Conservation (phyloP, 2,888 invertebrate genomes). For the Harpalus rufipes region DNA sequence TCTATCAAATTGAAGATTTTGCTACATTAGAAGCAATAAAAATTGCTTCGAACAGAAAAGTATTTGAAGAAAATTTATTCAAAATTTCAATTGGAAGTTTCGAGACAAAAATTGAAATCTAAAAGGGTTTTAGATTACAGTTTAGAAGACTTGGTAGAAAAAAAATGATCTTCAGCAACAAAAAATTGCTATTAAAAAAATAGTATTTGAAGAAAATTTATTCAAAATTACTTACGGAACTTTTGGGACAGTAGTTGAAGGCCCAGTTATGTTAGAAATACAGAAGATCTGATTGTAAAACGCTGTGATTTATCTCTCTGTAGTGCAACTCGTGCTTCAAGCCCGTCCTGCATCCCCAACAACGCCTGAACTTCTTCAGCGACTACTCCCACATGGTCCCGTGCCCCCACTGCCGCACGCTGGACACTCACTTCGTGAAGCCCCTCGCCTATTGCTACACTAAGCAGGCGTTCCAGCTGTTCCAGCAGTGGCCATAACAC, state of each 20-base stretch:
- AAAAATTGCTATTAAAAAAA: too few species aligned
- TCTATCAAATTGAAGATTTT: background rate
- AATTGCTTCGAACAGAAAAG: too few species aligned
- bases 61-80: too few species aligned
- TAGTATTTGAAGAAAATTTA: too few species aligned
- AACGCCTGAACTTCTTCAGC: slow-evolving; percentile 93
- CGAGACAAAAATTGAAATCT: too few species aligned
- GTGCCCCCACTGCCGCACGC: slow-evolving; percentile 93
- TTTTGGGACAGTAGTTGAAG: too few species aligned
- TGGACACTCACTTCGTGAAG: slow-evolving; percentile 97
- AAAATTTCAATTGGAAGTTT: too few species aligned
- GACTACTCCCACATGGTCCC: slow-evolving; percentile 95
- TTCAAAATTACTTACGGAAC: too few species aligned
- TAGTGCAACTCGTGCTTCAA: slow-evolving; percentile 97
- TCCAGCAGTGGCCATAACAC: slow-evolving; percentile 92
- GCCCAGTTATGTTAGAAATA: background rate
- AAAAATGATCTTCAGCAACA: too few species aligned
- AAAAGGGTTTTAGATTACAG: too few species aligned
- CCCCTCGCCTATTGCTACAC: slow-evolving; percentile 91
- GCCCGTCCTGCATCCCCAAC: slow-evolving; percentile 91
- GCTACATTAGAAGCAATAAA: too few species aligned
- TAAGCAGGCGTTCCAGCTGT: slow-evolving; percentile 84
- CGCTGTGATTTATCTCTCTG: slow-evolving; percentile 68
- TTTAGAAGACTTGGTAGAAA: too few species aligned
- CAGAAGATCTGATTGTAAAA: background rate